A percentile compares a stretch with the other conserved stretches of the same genome.
These are phyloP conservation scores for Cichlasoma orientale DNA, from an alignment of 2,797 vertebrate genomes.

Conservation along the genomic window DNA sequence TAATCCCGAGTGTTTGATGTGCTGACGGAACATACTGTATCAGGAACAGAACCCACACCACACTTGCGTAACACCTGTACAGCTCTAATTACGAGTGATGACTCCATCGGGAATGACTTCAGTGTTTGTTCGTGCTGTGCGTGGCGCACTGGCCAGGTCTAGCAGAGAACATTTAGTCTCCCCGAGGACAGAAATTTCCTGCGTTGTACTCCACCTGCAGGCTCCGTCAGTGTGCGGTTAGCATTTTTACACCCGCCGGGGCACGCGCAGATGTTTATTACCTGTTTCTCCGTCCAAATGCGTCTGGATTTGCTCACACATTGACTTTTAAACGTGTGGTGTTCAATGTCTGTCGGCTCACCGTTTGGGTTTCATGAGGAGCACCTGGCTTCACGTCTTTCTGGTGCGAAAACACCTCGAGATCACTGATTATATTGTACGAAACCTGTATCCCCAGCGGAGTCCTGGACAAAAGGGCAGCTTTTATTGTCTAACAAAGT, in stretches of 20 bases:
- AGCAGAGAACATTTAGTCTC: slow-evolving; percentile 29
- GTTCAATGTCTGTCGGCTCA: slow-evolving; percentile 54
- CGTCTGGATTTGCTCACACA: slow-evolving; percentile 22
- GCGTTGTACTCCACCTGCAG: slow-evolving; percentile 18
- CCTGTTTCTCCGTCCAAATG: slow-evolving; percentile 23
- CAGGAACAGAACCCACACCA: neutral
- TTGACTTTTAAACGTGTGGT: slow-evolving; percentile 48
- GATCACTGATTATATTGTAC: neutral
- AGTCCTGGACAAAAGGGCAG: slow-evolving; percentile 24
- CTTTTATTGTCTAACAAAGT: slow-evolving; percentile 51
- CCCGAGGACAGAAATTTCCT: slow-evolving; percentile 38
- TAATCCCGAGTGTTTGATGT: neutral
- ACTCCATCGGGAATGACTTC: neutral
- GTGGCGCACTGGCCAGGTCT: neutral
- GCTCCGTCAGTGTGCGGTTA: slow-evolving; percentile 12
- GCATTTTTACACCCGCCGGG: slow-evolving; percentile 8
- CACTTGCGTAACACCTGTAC: slow-evolving; percentile 2
- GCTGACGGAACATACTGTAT: neutral
- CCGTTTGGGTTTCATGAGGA: slow-evolving; percentile 36
- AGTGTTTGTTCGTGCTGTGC: slow-evolving; percentile 2
- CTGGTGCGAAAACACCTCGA: neutral
- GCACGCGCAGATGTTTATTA: slow-evolving; percentile 26
- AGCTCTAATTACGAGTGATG: neutral
- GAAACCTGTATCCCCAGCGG: neutral
- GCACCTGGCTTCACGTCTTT: slow-evolving; percentile 47